Base-by-base conservation (phyloP, 2,888 invertebrate genomes). In the Drosophila mulleri region DNA sequence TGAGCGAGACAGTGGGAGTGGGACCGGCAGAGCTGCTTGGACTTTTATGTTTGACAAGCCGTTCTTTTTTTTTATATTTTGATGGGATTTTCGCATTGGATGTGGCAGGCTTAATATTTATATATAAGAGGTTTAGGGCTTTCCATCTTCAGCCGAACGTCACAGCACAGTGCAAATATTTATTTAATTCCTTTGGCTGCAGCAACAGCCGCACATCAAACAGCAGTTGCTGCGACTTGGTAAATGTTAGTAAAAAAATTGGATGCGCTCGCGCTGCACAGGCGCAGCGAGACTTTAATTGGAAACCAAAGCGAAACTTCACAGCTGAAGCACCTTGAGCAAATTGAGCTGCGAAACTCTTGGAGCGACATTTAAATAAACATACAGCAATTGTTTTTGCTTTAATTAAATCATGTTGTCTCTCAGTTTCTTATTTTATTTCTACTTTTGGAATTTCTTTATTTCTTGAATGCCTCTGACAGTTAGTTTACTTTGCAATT, bases 51-150 rank as follows among this genome's bases (percentile, higher is more conserved):
- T 75, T 75, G 72, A 72, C 77, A 70, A 70, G 67, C 42, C 54
- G 48, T 59, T 41, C 48, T 48, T 37, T 67, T 53, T 47, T 45
- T 16, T 23, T 39, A 56, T 74, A 32, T 79, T 82, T 76, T 80
- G 72, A 82, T 80, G 75, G 75, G 79, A 80, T 80, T 80, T 70
- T 59, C 53, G 47, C 53, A 48, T 57, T 67, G 82, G 50, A 50
- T 76, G 64, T 59, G 64, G 52, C 63, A 59, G 75, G 79, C 71
- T 78, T 75, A 58, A 82, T 82, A 75, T 80, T 75, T 80, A 70
- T 82, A 70, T 82, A 70, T 64, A 80, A 75, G 67, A 64, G 65
- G 50, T 65, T 78, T 68, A 72, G 65, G 63, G 66, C 64, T 26
- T n/a, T 16, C 16, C n/a, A 7, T 48, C n/a, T 12, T 48, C 48